Conservation (phyloP, 2,888 invertebrate species). For the Notodonta ziczac region DNA sequence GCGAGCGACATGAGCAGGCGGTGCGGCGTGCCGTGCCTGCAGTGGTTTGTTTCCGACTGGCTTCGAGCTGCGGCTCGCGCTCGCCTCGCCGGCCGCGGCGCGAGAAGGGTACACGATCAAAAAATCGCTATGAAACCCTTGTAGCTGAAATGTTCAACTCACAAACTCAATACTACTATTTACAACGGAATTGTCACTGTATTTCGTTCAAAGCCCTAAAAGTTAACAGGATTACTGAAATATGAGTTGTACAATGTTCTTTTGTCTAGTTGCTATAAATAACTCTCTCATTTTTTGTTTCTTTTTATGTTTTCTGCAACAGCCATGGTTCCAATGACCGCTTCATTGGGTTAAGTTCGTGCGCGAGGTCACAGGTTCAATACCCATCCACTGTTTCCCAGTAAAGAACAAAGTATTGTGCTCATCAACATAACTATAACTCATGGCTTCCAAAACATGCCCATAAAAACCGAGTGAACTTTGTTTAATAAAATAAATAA, state of each 20-base stretch:
- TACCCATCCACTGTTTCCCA: neutral
- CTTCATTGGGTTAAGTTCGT: neutral
- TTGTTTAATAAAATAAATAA: no score
- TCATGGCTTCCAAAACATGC: neutral
- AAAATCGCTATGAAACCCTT: constrained; percentile 48
- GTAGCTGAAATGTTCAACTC: constrained; percentile 24
- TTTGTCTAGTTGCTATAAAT: constrained; percentile 21
- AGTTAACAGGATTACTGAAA: constrained; percentile 17
- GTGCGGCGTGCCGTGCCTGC: constrained; percentile 54
- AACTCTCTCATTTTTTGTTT: constrained; percentile 19
- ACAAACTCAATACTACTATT: constrained; percentile 27
- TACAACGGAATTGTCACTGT: constrained; percentile 22
- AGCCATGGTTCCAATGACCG: constrained; percentile 15
- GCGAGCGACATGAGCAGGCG: constrained; percentile 43
- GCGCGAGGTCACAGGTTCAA: constrained; percentile 2
- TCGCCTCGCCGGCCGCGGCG: constrained; percentile 29
- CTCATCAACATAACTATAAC: neutral
- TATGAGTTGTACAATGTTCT: constrained; percentile 9
- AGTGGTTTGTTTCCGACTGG: constrained; percentile 64
- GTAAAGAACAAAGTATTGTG: constrained; percentile 12
- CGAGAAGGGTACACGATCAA: constrained; percentile 44
- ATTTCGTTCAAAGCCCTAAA: constrained; percentile 20
- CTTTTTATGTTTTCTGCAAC: constrained; percentile 12
- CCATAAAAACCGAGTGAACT: neutral
- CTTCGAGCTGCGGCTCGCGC: constrained; percentile 20